Evolutionary conservation across 1,140 invertebrate genomes (phyloP), one percentile per base, ranked within the genome.

Genomic region (Formica exsecta): DNA sequence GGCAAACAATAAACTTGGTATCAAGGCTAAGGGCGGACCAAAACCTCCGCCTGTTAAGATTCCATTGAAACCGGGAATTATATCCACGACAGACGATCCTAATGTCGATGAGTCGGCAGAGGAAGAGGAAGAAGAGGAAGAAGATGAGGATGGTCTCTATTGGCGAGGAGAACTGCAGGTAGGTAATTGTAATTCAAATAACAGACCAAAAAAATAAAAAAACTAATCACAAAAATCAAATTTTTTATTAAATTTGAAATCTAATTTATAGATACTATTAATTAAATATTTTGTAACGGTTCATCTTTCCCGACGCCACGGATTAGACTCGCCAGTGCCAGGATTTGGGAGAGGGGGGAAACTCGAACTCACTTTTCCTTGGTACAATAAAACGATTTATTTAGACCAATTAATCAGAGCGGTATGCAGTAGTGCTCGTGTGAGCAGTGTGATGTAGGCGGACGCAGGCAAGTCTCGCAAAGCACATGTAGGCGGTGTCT

Each of bases 1-100:
- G 29, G 97, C 97, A 7, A 95, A 96, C 88, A 96, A 96, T 85
- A 97, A 96, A 93, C 95, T 96, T 88, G 93, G 94, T 7, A 65
- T 93, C 2, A 92, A 86, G 86, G 87, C 81, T 44, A 92, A 92
- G 6, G 89, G 88, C 19, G 94, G 94, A 22, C 92, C 94, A 4
- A 95, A 94, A 89, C 87, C 89, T 41, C 90, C 94, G 2, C 92
- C 92, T 0, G 59, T 93, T 2, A 77, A 65, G 8, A 93, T 94
- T 83, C 77, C 89, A 0, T 38, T 87, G 1, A 91, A 92, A 77
- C 29, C 73, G 3, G 70, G 88, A 11, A 70, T 71, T 51, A 74
- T 61, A n/a, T 65, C 80, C 19, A 54, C 9, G 3, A 44, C 5
- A 1, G 7, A 29, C 1, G 4, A 81, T n/a, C 11, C 32, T 38